Percentiles rank a stretch among this genome's conserved stretches.
phyloP scores from a whole-genome alignment of 2,113 vertebrate genomes.

The Apeltes quadracus region DNA sequence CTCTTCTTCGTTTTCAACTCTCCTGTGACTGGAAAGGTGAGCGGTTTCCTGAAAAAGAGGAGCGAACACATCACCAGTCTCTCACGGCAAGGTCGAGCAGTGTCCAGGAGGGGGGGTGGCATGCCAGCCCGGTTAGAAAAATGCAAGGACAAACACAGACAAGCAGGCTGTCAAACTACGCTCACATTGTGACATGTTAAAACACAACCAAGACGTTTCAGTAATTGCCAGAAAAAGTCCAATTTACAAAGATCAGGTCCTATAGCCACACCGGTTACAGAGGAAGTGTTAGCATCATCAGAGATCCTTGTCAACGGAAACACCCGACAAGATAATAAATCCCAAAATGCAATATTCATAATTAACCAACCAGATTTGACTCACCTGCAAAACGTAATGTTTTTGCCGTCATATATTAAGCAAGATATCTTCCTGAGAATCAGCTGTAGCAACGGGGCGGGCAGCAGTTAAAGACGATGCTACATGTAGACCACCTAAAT shows the following conservation, averaged over 20 bases:
- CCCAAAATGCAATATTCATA: not conserved
- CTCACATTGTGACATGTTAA: not conserved
- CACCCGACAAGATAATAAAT: not conserved
- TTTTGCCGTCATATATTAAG: not conserved
- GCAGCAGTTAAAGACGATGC: not conserved
- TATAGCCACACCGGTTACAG: not conserved
- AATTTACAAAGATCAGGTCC: not conserved
- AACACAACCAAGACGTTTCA: no score
- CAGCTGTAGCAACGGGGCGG: not conserved
- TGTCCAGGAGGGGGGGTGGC: constrained; percentile 78
- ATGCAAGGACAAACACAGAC: constrained; percentile 46
- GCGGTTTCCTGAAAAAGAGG: constrained; percentile 67
- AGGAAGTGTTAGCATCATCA: not conserved
- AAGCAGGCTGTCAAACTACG: constrained; percentile 14
- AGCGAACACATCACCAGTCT: constrained; percentile 82
- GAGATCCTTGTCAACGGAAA: not conserved
- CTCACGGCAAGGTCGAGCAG: constrained; percentile 90
- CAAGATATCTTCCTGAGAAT: not conserved
- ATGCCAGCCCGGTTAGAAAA: constrained; percentile 35
- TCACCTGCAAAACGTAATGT: not conserved
- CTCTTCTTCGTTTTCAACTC: constrained; percentile 76
- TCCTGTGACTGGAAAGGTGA: constrained; percentile 67
- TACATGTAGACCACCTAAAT: not conserved
- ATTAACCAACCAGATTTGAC: not conserved
- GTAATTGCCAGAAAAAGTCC: not conserved